These are phyloP conservation scores for Lynx canadensis DNA, from an alignment of 2,113 vertebrate species.

Conservation along the genomic window DNA sequence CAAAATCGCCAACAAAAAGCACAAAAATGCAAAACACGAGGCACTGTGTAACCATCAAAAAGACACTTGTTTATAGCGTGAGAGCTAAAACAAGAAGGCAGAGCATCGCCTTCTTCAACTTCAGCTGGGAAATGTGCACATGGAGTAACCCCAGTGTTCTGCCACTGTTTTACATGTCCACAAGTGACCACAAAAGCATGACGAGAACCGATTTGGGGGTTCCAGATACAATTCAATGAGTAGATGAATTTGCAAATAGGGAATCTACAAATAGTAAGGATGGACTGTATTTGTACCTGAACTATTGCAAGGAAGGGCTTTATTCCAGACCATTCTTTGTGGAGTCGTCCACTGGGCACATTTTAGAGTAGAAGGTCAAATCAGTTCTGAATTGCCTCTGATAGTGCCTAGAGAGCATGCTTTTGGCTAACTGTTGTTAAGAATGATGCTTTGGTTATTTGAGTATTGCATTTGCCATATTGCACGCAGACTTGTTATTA, in stretches of 20 bases:
- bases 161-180: neutral
- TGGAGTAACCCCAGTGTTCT: neutral
- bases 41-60: neutral
- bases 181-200: neutral
- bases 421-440: neutral
- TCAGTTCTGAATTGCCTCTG: neutral
- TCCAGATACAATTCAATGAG: neutral
- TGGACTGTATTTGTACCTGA: neutral
- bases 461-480: neutral
- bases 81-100: neutral
- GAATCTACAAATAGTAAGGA: too few relatives aligned
- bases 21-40: neutral
- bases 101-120: accelerated
- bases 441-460: neutral
- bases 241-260: neutral
- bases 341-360: neutral
- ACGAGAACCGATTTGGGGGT: neutral
- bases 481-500: neutral
- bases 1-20: neutral
- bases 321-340: neutral
- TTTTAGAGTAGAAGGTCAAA: neutral
- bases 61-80: accelerated
- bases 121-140: accelerated
- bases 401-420: neutral
- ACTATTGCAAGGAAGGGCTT: neutral